A percentile compares a stretch with the other conserved stretches of the same genome.
phyloP scores from a whole-genome alignment of 2,797 vertebrate genomes.

The Pangasius krempfi region DNA sequence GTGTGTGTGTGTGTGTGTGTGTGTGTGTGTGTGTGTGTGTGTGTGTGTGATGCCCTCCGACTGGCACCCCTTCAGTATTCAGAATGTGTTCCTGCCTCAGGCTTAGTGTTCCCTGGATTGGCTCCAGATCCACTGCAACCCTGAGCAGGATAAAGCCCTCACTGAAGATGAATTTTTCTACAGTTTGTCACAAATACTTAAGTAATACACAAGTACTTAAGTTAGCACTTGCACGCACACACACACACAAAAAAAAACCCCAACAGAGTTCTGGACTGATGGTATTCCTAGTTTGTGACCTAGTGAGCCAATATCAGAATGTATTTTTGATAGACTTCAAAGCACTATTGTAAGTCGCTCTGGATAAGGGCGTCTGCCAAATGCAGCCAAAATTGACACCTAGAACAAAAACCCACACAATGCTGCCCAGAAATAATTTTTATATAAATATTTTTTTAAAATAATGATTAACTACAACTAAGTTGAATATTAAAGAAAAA shows the following conservation, averaged over 20 bases:
- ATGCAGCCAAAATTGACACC: too few relatives aligned
- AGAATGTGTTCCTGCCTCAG: not conserved
- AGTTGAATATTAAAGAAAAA: not conserved
- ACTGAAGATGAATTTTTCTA: not conserved
- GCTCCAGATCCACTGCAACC: not conserved
- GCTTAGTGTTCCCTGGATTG: not conserved
- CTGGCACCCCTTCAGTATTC: not conserved
- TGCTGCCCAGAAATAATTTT: not conserved
- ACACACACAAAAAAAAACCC: too few relatives aligned
- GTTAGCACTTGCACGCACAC: too few relatives aligned
- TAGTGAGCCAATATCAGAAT: too few relatives aligned
- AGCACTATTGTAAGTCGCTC: too few relatives aligned
- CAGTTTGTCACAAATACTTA: not conserved
- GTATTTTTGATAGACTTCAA: too few relatives aligned
- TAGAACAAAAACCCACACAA: not conserved
- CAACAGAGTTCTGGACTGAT: too few relatives aligned
- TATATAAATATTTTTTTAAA: not conserved
- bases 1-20: too few relatives aligned
- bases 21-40: not conserved
- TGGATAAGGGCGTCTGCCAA: too few relatives aligned
- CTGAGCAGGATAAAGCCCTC: not conserved
- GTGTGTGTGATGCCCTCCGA: not conserved
- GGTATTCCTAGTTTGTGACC: too few relatives aligned
- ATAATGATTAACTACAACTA: not conserved
- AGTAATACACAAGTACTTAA: too few relatives aligned